Evolutionary conservation across 2,113 vertebrate genomes (phyloP), one percentile per base, ranked within the genome.

Genomic region (Zosterops japonicus): DNA sequence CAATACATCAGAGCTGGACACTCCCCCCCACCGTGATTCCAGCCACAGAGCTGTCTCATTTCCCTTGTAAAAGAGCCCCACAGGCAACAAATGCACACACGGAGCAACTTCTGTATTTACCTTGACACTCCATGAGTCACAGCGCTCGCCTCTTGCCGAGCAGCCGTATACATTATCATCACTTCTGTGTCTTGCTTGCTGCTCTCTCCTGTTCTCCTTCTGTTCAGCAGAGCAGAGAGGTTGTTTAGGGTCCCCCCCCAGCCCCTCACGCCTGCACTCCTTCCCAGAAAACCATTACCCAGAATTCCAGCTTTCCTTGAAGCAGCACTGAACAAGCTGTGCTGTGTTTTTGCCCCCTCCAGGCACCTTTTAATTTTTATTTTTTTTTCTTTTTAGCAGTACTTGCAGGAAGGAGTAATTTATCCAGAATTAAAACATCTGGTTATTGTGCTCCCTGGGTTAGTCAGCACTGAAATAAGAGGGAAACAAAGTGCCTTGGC

Each of bases 401-500:
- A 90, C 68, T 93, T 92, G 75, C 27, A 90, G 83, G 85, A 94
- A 96, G 60, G 76, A 90, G 65, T 79, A 49, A 96, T 97, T 96
- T 96, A 93, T 90, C 68, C 80, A 87, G 88, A 90, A 89, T 96
- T 89, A 83, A 94, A 94, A 71, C 93, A 93, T 90, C 92, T 97
- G 94, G 56, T 89, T 87, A 69, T 87, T 0, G 0, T 82, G 49
- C 72, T 94, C 72, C 44, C 44, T 1, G n/a, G 59, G 39, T 89
- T 92, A 89, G 52, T 81, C 71, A 83, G 56, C 56, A 46, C 4
- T 64, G 80, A 83, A 96, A 93, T 74, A 86, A 87, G 39, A 86
- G 12, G 49, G 31, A 92, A 92, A 64, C 36, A 33, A 55, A 61
- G 52, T 75, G 27, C 64, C 59, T 86, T 86, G 57, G 55, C 28